Evolutionary conservation across 2,797 vertebrate genomes (phyloP), one percentile per base, ranked within the genome.

Genomic region (Dendrocincla tyrannina): DNA sequence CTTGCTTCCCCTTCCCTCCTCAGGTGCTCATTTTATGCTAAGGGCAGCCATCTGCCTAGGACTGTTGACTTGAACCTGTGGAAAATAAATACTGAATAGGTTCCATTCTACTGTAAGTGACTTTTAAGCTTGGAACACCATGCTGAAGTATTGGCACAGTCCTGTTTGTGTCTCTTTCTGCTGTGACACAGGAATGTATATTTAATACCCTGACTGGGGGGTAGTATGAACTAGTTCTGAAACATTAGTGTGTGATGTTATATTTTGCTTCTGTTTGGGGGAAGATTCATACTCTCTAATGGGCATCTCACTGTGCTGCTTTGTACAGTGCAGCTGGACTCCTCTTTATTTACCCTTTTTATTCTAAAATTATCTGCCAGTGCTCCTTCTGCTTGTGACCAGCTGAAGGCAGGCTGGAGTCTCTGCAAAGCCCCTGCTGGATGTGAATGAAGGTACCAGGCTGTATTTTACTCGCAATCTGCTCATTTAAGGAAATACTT

Each of bases 21-120:
- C 90, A 89, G 93, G 96, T 97, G 95, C 76, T 97, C 95, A 44
- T 96, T 97, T 97, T 70, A 46, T 96, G 95, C 89, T 98, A 96
- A 97, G 96, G 94, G 91, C 94, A 88, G 95, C 96, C 97, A 97
- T 98, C 97, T 97, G 97, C 93, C 97, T 88, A 90, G 89, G 93
- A 87, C 62, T 88, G 95, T 84, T 77, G 95, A 91, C 94, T 95
- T 33, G 42, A 96, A 97, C 94, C 95, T 90, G 88, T 76, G 86
- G 85, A 96, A 97, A 89, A 96, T 95, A 97, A 96, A 93, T 89
- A 93, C 88, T 75, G 28, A 96, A 87, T 94, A 75, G 80, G 60
- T 91, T 82, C 76, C 72, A 23, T 89, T 87, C 82, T 87, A 15
- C 44, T 91, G 14, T 91, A 94, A 93, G 95, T 87, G 97, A 95